phyloP scores from a whole-genome alignment of 1,140 invertebrate genomes.

The Pissodes strobi region DNA sequence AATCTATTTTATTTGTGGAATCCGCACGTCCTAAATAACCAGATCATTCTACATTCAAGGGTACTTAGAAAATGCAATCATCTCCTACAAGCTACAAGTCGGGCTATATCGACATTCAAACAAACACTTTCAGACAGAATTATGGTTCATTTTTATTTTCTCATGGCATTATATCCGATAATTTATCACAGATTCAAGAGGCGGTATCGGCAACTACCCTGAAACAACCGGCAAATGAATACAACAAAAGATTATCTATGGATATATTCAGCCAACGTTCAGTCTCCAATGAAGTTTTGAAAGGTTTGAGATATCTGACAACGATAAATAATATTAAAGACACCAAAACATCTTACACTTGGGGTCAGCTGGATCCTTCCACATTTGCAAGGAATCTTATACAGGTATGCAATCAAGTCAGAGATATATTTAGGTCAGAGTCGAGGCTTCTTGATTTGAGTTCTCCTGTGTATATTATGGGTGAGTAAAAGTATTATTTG shows the following conservation, averaged over 20 bases:
- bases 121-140: no score
- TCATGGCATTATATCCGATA: no score
- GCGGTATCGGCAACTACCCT: slow-evolving; percentile 36
- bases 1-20: no score
- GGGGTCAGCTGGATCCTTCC: slow-evolving; percentile 44
- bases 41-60: no score
- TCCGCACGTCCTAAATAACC: no score
- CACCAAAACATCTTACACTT: slow-evolving; percentile 34
- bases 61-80: no score
- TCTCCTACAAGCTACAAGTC: no score
- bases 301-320: slow-evolving; percentile 43
- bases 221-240: slow-evolving; percentile 33
- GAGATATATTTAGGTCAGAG: slow-evolving; percentile 53
- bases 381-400: slow-evolving; percentile 40
- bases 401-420: slow-evolving; percentile 45
- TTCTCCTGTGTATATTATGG: slow-evolving; percentile 55
- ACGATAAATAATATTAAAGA: slow-evolving; percentile 43
- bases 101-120: no score
- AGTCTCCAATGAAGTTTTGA: slow-evolving; percentile 46
- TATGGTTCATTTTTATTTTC: no score
- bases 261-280: slow-evolving; percentile 48
- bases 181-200: slow-evolving; percentile 32
- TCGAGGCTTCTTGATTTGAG: slow-evolving; percentile 52
- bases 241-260: slow-evolving; percentile 38
- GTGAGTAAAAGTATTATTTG: slow-evolving; percentile 12